Conservation (phyloP, 2,113 vertebrate genomes). For the Penelope pileata region DNA sequence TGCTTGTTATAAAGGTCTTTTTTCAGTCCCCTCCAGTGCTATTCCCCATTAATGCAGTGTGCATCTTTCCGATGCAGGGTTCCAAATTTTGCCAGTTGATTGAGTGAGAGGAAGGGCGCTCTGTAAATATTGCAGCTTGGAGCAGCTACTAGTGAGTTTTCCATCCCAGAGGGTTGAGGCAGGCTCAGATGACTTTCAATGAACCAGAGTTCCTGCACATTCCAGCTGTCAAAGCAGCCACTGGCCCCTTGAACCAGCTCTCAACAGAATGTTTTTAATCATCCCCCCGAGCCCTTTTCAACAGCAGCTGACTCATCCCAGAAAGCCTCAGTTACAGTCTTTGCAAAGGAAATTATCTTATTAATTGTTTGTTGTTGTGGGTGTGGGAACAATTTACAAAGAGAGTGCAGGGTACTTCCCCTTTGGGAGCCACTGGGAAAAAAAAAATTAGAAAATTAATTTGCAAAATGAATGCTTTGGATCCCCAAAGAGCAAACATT, state of each 20-base stretch:
- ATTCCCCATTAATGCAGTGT: not conserved
- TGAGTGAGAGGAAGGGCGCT: not conserved
- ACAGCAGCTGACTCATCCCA: not conserved
- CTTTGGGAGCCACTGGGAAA: not conserved
- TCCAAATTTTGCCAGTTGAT: not conserved
- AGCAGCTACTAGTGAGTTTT: not conserved
- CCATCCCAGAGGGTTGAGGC: not conserved
- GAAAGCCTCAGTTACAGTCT: not conserved
- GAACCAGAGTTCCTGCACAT: constrained; percentile 16
- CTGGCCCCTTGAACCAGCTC: not conserved
- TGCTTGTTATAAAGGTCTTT: not conserved
- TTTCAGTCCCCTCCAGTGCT: not conserved
- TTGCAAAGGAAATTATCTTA: constrained; percentile 2
- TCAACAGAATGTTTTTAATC: constrained; percentile 5
- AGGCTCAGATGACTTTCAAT: not conserved
- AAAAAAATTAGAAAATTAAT: not conserved
- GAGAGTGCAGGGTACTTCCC: fast-evolving
- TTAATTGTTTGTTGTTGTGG: not conserved
- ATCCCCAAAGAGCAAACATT: not conserved
- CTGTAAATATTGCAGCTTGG: not conserved
- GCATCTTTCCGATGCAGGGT: fast-evolving
- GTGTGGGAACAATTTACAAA: constrained; percentile 36
- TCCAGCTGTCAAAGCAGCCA: constrained; percentile 35
- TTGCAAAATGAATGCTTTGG: not conserved
- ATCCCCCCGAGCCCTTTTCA: not conserved